Conservation (phyloP, 2,797 vertebrate species). For the Galaxias olidus region DNA sequence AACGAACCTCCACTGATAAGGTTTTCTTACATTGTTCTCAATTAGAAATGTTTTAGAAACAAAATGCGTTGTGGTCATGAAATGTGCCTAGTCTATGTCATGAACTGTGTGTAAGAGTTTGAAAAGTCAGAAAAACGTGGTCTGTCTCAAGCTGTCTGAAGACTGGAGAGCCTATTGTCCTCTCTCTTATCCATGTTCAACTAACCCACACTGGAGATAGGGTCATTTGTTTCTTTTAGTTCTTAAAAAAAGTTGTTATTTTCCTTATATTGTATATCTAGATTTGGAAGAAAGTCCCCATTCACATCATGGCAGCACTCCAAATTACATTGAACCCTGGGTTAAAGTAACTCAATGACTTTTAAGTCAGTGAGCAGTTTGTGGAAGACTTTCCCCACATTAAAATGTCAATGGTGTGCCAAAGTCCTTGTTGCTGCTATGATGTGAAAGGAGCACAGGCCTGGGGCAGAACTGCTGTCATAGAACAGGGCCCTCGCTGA, state of each 20-base stretch:
- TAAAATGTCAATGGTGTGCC: too few relatives aligned
- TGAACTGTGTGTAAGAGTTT: too few relatives aligned
- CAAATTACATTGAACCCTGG: neutral
- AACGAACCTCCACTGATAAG: too few relatives aligned
- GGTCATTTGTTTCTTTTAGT: slow-evolving; percentile 53
- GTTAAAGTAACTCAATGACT: too few relatives aligned
- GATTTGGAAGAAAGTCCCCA: slow-evolving; percentile 32
- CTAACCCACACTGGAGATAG: slow-evolving; percentile 80
- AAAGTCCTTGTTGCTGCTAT: too few relatives aligned
- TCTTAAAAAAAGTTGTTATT: slow-evolving; percentile 50
- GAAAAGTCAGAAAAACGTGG: too few relatives aligned
- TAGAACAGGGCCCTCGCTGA: slow-evolving; percentile 60
- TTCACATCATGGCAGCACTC: too few relatives aligned
- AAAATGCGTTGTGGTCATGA: neutral
- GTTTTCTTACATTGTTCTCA: too few relatives aligned
- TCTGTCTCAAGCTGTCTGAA: too few relatives aligned
- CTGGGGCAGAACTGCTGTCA: slow-evolving; percentile 79
- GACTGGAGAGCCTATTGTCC: neutral
- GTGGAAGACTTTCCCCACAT: too few relatives aligned
- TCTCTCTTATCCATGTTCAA: slow-evolving; percentile 34
- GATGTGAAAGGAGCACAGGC: slow-evolving; percentile 27
- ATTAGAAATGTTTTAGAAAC: neutral
- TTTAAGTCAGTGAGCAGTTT: too few relatives aligned
- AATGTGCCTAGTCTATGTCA: too few relatives aligned
- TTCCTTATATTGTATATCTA: slow-evolving; percentile 64